Conservation (phyloP, 2,888 invertebrate species). For the Mythimna pallens region DNA sequence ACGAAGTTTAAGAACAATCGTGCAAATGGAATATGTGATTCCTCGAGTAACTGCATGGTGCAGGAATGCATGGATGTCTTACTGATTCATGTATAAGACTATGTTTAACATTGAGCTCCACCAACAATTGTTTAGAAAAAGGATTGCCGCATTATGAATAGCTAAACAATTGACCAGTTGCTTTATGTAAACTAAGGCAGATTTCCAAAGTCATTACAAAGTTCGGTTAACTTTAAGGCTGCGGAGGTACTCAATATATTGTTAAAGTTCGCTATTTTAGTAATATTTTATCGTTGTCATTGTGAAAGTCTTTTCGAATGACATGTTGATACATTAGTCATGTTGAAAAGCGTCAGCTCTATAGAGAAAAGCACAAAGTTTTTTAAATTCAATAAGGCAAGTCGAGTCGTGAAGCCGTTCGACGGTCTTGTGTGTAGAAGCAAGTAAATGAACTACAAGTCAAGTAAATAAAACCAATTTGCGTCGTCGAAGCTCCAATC, state of each 20-base stretch:
- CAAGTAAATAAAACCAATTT: constrained; percentile 69
- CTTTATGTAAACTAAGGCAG: constrained; percentile 43
- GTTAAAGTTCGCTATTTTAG: constrained; percentile 37
- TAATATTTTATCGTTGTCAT: constrained; percentile 37
- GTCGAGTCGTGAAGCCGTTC: constrained; percentile 54
- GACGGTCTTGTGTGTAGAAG: constrained; percentile 52
- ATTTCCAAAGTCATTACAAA: constrained; percentile 49
- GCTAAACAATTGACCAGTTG: constrained; percentile 31
- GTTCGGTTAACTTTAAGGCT: constrained; percentile 35
- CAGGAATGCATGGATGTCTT: constrained; percentile 18
- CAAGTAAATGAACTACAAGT: constrained; percentile 63
- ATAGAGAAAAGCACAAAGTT: constrained; percentile 34
- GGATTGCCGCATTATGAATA: constrained; percentile 37
- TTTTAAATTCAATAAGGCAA: constrained; percentile 57
- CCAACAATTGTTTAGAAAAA: constrained; percentile 24
- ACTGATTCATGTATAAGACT: constrained; percentile 22
- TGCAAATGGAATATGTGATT: constrained; percentile 47
- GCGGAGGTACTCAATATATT: constrained; percentile 41
- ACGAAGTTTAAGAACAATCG: constrained; percentile 50
- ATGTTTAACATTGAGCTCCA: constrained; percentile 12
- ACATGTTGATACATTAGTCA: constrained; percentile 33
- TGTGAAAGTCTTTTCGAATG: constrained; percentile 24
- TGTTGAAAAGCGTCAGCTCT: constrained; percentile 24
- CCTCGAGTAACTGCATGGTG: constrained; percentile 19
- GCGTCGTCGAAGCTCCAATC: constrained; percentile 59